phyloP scores from a whole-genome alignment of 37 sponge, comb jelly and placozoan genomes.

The Corticium candelabrum region DNA sequence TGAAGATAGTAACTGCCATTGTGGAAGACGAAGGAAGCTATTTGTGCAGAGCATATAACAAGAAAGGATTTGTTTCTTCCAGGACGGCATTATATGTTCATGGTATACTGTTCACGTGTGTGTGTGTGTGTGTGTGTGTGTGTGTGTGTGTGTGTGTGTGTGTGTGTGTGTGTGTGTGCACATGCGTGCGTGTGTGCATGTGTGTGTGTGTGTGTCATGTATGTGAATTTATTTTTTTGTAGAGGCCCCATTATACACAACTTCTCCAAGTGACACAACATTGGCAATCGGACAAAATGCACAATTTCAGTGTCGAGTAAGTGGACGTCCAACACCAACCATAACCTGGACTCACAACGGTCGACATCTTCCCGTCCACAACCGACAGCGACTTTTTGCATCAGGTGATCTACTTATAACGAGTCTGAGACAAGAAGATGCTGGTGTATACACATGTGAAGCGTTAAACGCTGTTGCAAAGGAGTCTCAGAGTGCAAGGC shows the following conservation, averaged over 20 bases:
- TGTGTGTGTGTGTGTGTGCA: no score
- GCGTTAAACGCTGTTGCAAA: neutral
- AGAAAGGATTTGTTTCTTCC: no score
- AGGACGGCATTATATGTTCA: no score
- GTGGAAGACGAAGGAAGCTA: neutral
- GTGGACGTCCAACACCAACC: neutral
- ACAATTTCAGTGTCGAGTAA: neutral
- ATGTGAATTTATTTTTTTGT: no score
- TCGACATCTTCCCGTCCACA: neutral
- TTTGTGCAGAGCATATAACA: neutral
- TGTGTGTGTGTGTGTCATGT: no score
- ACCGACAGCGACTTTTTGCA: no score
- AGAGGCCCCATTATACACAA: no score
- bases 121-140: no score
- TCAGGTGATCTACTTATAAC: neutral
- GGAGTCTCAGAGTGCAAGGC: neutral
- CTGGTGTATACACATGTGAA: neutral
- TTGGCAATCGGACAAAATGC: neutral
- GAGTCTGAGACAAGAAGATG: neutral
- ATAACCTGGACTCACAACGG: neutral
- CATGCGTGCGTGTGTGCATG: no score
- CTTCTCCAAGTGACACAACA: no score
- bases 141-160: no score
- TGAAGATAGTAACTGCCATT: neutral
- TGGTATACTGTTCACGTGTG: no score